Evolutionary conservation across 2,113 vertebrate genomes (phyloP).

Genomic region (cattle (Bos taurus)): ARS-UCD2.0 NC_037335.1:109232501-109233000

Average conservation of each 20-base stretch:
- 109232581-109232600: not conserved
- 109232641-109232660: fast-evolving
- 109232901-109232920: not conserved
- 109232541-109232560: not conserved
- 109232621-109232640: not conserved
- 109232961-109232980: not conserved
- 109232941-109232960: not conserved
- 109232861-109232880: not conserved
- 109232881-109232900: not conserved
- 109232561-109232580: not conserved
- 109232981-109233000: not conserved
- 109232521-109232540: not conserved
- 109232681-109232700: not conserved
- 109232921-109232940: not conserved
- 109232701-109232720: not conserved
- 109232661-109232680: not conserved
- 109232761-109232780: not conserved
- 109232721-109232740: not conserved
- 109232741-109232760: not conserved
- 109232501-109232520: not conserved
- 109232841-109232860: not conserved
- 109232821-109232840: not conserved
- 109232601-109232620: not conserved
- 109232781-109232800: not conserved
- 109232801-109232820: not conserved